Evolutionary conservation across 2,797 vertebrate genomes (phyloP), one percentile per base, ranked within the genome.

Genomic region (Emydoidea blandingii): DNA sequence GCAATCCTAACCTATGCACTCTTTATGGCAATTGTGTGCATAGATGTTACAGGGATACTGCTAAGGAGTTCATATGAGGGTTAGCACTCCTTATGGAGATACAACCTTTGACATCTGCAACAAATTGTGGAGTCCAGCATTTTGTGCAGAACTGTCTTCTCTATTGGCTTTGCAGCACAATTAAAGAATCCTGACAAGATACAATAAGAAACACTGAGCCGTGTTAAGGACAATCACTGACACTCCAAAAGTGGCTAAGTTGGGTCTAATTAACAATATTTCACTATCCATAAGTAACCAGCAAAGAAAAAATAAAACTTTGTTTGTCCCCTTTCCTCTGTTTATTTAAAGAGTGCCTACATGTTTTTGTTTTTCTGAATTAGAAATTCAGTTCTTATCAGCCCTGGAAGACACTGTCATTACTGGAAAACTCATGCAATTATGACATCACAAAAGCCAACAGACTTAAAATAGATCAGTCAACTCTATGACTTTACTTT

Each of bases 341-440:
- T 44, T 59, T 95, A 68, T 74, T 76, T 87, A 88, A 74, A 34
- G 5, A 27, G 18, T 37, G 85, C 88, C 49, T 85, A 81, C 78
- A 23, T 44, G 65, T 14, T 1, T 1, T 16, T 12, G 50, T 47
- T 1, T 1, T 27, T 3, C 2, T 41, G 41, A 11, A 76, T 76
- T 90, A 62, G 86, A 83, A 79, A 37, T 16, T 87, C 52, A 89
- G 86, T 37, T 86, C 79, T 76, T 62, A 62, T 44, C 56, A 83
- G 85, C 34, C 47, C 34, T 81, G 68, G 34, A 44, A 88, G 88
- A 37, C n/a, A 1, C n/a, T 37, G 15, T 21, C 18, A 23, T 0
- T 0, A 56, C 5, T 50, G 37, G 19, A 79, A 91, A 87, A 47
- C 52, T 25, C 59, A 92, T 25, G 18, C 57, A 87, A 81, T 8